A percentile compares a stretch with the other conserved stretches of the same genome.
Evolutionary conservation across 2,113 vertebrate genomes (phyloP).

Genomic region (Pachyramphus minor): DNA sequence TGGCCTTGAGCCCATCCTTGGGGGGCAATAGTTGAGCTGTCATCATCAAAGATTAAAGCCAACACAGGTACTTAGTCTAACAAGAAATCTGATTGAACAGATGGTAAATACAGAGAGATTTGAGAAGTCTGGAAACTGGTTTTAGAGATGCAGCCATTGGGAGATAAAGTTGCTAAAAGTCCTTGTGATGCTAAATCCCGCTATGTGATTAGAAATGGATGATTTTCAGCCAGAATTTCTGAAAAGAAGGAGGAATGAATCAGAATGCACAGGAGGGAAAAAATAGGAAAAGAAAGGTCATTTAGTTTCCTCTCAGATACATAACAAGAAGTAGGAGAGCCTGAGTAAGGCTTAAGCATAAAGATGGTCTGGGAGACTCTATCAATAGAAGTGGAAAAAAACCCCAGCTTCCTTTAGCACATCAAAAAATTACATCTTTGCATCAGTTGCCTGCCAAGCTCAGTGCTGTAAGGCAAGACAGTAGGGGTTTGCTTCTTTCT

Average conservation of each 20-base stretch:
- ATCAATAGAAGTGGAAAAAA: neutral
- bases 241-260: neutral
- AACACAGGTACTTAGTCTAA: constrained; percentile 22
- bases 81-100: constrained; percentile 30
- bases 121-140: neutral
- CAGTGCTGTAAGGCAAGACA: neutral
- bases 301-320: neutral
- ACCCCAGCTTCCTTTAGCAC: neutral
- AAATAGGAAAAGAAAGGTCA: neutral
- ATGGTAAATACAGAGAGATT: constrained; percentile 5
- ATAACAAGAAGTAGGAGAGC: neutral
- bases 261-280: neutral
- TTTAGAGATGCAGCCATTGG: neutral
- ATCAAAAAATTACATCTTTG: neutral
- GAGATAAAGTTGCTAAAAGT: neutral
- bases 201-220: neutral
- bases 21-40: neutral
- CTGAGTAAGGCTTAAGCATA: neutral
- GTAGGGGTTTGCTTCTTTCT: neutral
- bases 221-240: neutral
- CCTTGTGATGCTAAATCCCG: neutral
- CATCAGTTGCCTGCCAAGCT: neutral
- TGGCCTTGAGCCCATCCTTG: constrained; percentile 13
- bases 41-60: neutral
- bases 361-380: neutral